phyloP scores from a whole-genome alignment of 2,888 invertebrate species.

The Microctonus brassicae region DNA sequence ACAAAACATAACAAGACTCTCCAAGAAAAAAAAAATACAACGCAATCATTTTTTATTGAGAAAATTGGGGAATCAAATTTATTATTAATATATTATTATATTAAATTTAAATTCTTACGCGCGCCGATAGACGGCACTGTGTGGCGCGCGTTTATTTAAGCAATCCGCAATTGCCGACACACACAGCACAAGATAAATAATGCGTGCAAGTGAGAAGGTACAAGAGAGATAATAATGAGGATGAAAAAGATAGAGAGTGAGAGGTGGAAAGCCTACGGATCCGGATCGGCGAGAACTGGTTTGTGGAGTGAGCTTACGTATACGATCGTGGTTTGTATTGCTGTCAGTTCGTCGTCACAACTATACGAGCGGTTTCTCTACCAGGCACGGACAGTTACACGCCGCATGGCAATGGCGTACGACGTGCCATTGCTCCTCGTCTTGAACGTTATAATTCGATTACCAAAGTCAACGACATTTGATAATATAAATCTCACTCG shows the following conservation, averaged over 20 bases:
- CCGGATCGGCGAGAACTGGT: constrained; percentile 47
- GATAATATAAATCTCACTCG: neutral
- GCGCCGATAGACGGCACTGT: constrained; percentile 17
- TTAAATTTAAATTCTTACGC: neutral
- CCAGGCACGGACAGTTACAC: constrained; percentile 52
- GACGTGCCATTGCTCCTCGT: constrained; percentile 37
- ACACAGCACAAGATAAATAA: neutral
- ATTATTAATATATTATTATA: neutral
- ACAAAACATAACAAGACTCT: neutral
- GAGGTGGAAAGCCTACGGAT: constrained; percentile 26
- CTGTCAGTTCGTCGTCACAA: constrained; percentile 39
- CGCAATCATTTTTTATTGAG: neutral
- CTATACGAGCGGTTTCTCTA: constrained; percentile 30
- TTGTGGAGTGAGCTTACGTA: constrained; percentile 38
- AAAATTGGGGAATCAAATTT: neutral
- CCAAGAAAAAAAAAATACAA: neutral
- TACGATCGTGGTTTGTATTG: constrained; percentile 22
- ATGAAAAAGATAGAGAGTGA: neutral
- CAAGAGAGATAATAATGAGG: neutral
- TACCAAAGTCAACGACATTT: neutral
- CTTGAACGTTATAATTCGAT: neutral
- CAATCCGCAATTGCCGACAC: neutral
- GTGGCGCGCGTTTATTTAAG: constrained; percentile 27
- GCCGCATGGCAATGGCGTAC: constrained; percentile 58
- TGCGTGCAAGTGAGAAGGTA: constrained; percentile 8